Evolutionary conservation across 2,797 vertebrate species (phyloP).

Genomic region (Alosa sapidissima): DNA sequence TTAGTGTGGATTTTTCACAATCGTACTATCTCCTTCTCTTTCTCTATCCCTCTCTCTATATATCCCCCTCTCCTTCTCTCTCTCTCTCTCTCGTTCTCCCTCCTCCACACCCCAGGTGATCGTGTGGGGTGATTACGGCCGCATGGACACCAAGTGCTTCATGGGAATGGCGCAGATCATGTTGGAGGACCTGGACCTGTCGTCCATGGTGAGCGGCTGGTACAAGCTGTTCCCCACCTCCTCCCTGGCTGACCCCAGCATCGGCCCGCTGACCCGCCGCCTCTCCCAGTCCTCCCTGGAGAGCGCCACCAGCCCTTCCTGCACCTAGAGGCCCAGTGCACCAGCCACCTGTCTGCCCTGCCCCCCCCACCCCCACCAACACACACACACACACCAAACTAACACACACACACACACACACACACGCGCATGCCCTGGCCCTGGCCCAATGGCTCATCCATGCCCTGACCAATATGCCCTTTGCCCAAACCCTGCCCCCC

Average conservation of each 20-base stretch:
- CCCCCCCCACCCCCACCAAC: too few species aligned
- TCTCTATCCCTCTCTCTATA: not conserved
- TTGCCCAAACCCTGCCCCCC: not conserved
- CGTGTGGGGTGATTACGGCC: constrained; percentile 97
- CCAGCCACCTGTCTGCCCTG: not conserved
- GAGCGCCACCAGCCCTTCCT: constrained; percentile 95
- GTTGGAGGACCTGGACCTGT: constrained; percentile 95
- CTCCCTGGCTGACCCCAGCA: constrained; percentile 94
- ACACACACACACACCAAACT: not conserved
- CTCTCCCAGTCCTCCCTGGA: constrained; percentile 98
- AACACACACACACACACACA: not conserved
- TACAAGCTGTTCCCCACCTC: constrained; percentile 99
- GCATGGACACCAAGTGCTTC: constrained; percentile 99
- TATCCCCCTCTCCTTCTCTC: not conserved
- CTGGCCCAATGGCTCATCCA: constrained; percentile 10
- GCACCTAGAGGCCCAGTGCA: constrained; percentile 78
- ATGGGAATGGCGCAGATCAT: constrained; percentile 99
- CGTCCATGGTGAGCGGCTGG: constrained; percentile 86
- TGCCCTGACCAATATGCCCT: constrained; percentile 28
- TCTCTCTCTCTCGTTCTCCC: not conserved
- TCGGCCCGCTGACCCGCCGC: constrained; percentile 90
- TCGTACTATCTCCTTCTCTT: not conserved
- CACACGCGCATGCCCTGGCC: constrained; percentile 29
- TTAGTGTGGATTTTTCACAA: not conserved
- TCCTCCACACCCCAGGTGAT: constrained; percentile 77